Evolutionary conservation across 2,888 invertebrate genomes (phyloP), one percentile per base, ranked within the genome.

Genomic region (Ctenicera cuprea): DNA sequence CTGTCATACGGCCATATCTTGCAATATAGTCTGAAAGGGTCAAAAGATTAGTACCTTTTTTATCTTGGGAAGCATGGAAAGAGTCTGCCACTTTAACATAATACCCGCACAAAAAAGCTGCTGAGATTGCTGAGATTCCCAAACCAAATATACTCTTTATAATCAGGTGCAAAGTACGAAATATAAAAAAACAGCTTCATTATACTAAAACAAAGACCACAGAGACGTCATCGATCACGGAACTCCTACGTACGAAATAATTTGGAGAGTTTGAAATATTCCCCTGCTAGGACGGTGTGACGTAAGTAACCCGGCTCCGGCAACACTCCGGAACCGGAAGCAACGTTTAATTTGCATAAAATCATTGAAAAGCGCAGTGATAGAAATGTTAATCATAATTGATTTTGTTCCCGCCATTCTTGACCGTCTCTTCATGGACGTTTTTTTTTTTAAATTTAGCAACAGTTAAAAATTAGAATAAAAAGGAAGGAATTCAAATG

Each of bases 1-100:
- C 99, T 20, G 94, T 92, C 95, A 99, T 96, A 76, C 97, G 90
- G n/a, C 97, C 97, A 84, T 94, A 95, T 80, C 95, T 92, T 66
- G 98, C 97, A 83, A 97, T 95, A 87, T 97, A 95, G 90, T 96
- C 96, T 95, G 88, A 33, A 84, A 88, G 75, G 54, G 50, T 37
- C 62, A 45, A 62, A 45, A 16, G 45, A 45, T 62, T 62, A 62
- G 59, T 38, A 38, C 12, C 30, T 26, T 52, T 52, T 37, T 59
- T 14, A 59, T 20, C 59, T 54, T 30, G 18, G 26, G 2, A 52
- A 52, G 20, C 52, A 9, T 3, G 9, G 26, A 26, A 52, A 26
- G 20, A 52, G 18, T 52, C 18, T 52, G 20, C 20, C 18, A 48
- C 26, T 50, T 54, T 30, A 54, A 30, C 30, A 14, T 30, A 30